Percentiles rank a stretch among this genome's conserved stretches.
Conservation (phyloP, 2,113 vertebrate genomes). For the Mesitornis unicolor region DNA sequence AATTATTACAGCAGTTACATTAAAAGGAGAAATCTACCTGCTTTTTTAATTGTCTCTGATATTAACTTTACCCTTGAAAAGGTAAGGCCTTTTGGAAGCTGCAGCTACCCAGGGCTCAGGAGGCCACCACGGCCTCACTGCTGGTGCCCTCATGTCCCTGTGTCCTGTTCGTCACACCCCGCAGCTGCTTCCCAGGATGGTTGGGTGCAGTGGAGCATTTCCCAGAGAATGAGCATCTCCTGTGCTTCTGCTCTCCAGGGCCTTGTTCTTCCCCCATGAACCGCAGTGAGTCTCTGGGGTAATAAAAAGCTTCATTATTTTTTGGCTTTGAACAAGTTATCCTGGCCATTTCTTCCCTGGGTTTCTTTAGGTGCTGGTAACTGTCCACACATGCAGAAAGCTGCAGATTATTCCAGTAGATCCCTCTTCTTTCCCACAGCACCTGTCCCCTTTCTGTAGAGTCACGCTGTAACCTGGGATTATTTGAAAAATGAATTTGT, state of each 20-base stretch:
- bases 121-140: neutral
- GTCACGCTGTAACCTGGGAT: neutral
- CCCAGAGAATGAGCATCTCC: neutral
- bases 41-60: neutral
- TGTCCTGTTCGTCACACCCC: fast-evolving
- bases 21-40: neutral
- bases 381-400: neutral
- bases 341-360: fast-evolving
- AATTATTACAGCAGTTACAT: neutral
- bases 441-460: neutral
- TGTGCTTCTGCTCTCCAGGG: neutral
- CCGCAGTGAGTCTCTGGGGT: neutral
- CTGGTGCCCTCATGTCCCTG: neutral
- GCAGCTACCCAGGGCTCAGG: neutral
- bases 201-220: neutral
- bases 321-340: neutral
- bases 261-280: neutral
- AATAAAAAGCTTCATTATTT: neutral
- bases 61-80: neutral
- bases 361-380: neutral
- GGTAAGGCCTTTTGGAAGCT: neutral
- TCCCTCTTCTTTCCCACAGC: neutral
- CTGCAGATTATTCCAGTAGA: neutral
- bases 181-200: neutral
- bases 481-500: neutral